Conservation (phyloP, 2,113 vertebrate genomes). For the Coreoperca whiteheadi region DNA sequence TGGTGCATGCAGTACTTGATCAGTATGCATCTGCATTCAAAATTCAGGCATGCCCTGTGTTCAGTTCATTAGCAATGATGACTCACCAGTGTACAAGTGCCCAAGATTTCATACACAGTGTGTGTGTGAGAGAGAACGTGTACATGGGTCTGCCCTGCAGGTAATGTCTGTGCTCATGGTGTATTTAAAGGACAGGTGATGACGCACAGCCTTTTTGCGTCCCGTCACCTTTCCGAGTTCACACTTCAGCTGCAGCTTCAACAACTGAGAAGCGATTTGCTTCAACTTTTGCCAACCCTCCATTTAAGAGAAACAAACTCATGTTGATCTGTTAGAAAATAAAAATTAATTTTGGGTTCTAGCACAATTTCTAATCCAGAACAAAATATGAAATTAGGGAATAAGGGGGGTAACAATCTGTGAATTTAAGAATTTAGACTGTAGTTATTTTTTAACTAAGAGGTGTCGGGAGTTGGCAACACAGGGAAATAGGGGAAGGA, state of each 20-base stretch:
- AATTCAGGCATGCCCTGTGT: conserved; percentile 33
- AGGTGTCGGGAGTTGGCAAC: no score
- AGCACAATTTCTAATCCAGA: no score
- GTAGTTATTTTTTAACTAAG: no score
- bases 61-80: conserved; percentile 54
- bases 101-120: conserved; percentile 1
- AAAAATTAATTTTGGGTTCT: no score
- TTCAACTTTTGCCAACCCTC: not conserved
- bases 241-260: not conserved
- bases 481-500: no score
- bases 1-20: not conserved
- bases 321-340: not conserved
- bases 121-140: conserved; percentile 11
- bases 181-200: conserved; percentile 42
- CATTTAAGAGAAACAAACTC: not conserved
- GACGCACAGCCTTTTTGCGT: conserved; percentile 9
- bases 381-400: no score
- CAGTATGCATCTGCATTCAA: conserved; percentile 10
- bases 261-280: not conserved
- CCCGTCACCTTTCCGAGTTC: conserved; percentile 8
- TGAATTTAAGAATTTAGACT: no score
- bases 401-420: no score
- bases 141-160: conserved; percentile 23
- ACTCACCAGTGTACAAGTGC: conserved; percentile 40
- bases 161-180: conserved; percentile 16